Evolutionary conservation across 2,888 invertebrate genomes (phyloP).

Genomic region (Notodonta ziczac): DNA sequence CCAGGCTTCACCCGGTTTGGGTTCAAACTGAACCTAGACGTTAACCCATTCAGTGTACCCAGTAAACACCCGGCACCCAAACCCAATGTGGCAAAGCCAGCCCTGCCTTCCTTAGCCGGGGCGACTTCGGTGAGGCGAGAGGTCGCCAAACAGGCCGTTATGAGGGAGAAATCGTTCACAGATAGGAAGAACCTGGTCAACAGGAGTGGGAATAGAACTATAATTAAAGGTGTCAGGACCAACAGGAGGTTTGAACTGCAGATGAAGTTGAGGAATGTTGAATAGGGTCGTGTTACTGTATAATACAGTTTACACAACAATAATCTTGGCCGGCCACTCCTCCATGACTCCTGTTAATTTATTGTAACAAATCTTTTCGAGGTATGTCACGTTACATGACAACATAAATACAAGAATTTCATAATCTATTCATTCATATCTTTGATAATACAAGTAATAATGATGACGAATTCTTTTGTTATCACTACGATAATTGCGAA

Average conservation of each 20-base stretch:
- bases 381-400: background rate
- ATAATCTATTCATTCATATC: background rate
- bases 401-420: background rate
- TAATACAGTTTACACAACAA: too few species aligned
- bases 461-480: background rate
- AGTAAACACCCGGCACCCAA: slow-evolving; percentile 42
- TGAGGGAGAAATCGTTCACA: slow-evolving; percentile 69
- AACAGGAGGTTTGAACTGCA: slow-evolving; percentile 90
- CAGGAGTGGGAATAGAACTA: slow-evolving; percentile 71
- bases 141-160: slow-evolving; percentile 60
- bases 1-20: slow-evolving; percentile 77
- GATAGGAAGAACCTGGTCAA: slow-evolving; percentile 53
- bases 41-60: slow-evolving; percentile 69
- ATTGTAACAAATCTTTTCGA: slow-evolving; percentile 5
- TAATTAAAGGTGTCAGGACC: slow-evolving; percentile 87
- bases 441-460: too few species aligned
- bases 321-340: too few species aligned
- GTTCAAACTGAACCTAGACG: slow-evolving; percentile 73
- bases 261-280: slow-evolving; percentile 86
- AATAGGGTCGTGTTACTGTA: background rate
- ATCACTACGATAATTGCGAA: background rate
- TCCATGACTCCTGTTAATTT: too few species aligned
- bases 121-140: slow-evolving; percentile 52
- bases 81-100: slow-evolving; percentile 39
- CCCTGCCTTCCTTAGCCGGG: slow-evolving; percentile 57